phyloP scores from a whole-genome alignment of 2,113 vertebrate genomes.

The Bos javanicus region DNA sequence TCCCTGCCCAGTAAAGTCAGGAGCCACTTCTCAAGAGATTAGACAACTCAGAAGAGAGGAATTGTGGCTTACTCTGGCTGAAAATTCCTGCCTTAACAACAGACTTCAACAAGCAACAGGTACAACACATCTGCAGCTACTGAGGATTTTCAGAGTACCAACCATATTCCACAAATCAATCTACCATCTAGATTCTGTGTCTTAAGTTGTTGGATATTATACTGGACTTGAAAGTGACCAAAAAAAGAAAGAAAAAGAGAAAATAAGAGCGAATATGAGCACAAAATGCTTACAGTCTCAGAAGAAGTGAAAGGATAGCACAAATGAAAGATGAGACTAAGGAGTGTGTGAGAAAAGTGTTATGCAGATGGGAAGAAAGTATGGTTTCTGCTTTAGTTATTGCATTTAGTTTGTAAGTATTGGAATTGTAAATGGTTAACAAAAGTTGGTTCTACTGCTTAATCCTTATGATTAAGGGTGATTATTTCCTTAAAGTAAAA shows the following conservation, averaged over 20 bases:
- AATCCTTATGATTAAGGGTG: neutral
- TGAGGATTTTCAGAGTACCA: neutral
- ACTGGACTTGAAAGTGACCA: neutral
- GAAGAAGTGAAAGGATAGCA: neutral
- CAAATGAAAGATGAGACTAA: neutral
- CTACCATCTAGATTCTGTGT: neutral
- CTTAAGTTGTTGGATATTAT: neutral
- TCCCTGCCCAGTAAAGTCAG: neutral
- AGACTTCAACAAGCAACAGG: neutral
- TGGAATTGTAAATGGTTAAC: neutral
- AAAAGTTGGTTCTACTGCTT: conserved; percentile 3
- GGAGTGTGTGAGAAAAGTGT: neutral
- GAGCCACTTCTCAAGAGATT: neutral
- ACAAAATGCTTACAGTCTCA: conserved; percentile 14
- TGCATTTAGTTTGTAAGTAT: neutral
- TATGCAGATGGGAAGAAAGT: neutral
- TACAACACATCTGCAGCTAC: neutral
- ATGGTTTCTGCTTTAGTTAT: neutral
- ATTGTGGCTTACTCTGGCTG: neutral
- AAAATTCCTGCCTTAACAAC: neutral
- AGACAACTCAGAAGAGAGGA: neutral
- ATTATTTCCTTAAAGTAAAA: neutral
- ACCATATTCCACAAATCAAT: neutral
- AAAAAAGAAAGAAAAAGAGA: neutral
- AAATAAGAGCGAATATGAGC: neutral